A percentile compares a stretch with the other conserved stretches of the same genome.
Conservation (phyloP, 2,113 vertebrate species). For the Naja naja region DNA sequence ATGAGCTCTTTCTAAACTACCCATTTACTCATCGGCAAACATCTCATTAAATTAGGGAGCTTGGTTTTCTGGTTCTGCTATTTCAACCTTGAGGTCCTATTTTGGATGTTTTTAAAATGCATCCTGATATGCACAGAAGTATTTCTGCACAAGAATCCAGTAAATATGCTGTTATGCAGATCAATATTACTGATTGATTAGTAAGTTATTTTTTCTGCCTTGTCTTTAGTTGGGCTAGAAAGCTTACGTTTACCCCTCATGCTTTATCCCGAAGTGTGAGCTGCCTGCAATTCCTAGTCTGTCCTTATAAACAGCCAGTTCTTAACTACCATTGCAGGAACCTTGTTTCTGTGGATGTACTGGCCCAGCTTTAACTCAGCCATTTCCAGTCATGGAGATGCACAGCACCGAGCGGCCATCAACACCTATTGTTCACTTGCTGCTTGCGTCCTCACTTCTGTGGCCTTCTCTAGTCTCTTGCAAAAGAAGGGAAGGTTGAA, state of each 20-base stretch:
- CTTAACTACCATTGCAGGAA: slow-evolving; percentile 69
- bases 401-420: slow-evolving; percentile 87
- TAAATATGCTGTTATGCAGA: background rate
- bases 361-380: slow-evolving; percentile 99
- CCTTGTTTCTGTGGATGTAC: slow-evolving; percentile 95
- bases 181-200: background rate
- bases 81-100: background rate
- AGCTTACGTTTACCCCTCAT: background rate
- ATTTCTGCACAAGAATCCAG: background rate
- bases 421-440: slow-evolving; percentile 91
- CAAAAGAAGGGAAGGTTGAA: slow-evolving; percentile 89
- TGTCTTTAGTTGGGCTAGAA: background rate
- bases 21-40: background rate
- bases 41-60: background rate
- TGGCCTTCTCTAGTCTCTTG: slow-evolving; percentile 86
- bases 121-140: background rate
- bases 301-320: background rate
- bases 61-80: background rate
- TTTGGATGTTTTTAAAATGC: background rate
- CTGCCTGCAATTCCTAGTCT: background rate
- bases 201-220: background rate
- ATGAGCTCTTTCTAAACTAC: background rate
- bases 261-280: background rate
- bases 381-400: slow-evolving; percentile 81
- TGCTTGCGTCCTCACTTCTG: slow-evolving; percentile 80